These are phyloP conservation scores for Aeoliscus strigatus DNA, from an alignment of 2,797 vertebrate species.

Conservation along the genomic window DNA sequence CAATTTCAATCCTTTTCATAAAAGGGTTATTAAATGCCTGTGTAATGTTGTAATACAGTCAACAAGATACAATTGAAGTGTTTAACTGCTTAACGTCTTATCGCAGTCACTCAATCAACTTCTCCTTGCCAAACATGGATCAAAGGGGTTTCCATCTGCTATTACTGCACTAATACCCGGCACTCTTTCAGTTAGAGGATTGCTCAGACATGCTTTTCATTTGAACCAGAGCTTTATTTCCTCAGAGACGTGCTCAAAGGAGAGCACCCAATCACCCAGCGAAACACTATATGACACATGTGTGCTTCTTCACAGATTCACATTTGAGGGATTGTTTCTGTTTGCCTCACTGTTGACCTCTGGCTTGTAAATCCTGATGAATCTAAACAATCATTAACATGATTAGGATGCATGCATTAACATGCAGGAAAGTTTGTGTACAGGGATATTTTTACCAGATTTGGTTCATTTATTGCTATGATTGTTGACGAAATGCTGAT, in stretches of 20 bases:
- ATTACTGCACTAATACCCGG: conserved; percentile 56
- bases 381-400: no score
- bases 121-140: conserved; percentile 56
- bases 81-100: conserved; percentile 55
- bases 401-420: no score
- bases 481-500: no score
- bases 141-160: conserved; percentile 58
- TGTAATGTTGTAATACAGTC: conserved; percentile 31
- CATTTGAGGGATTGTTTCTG: no score
- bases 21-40: conserved; percentile 17
- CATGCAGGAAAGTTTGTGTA: no score
- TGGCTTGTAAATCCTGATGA: no score
- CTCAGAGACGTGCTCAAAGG: conserved; percentile 44
- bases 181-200: conserved; percentile 50
- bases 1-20: conserved; percentile 14
- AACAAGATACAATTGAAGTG: conserved; percentile 33
- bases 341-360: conserved; percentile 1
- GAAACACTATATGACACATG: background rate
- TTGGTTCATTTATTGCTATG: no score
- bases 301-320: no score
- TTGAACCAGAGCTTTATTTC: conserved; percentile 48
- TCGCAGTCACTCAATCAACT: conserved; percentile 60
- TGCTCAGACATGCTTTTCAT: conserved; percentile 62
- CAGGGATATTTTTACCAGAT: no score
- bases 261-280: conserved; percentile 36